Evolutionary conservation across 2,113 vertebrate genomes (phyloP), one percentile per base, ranked within the genome.

Genomic region (Manacus vitellinus): DNA sequence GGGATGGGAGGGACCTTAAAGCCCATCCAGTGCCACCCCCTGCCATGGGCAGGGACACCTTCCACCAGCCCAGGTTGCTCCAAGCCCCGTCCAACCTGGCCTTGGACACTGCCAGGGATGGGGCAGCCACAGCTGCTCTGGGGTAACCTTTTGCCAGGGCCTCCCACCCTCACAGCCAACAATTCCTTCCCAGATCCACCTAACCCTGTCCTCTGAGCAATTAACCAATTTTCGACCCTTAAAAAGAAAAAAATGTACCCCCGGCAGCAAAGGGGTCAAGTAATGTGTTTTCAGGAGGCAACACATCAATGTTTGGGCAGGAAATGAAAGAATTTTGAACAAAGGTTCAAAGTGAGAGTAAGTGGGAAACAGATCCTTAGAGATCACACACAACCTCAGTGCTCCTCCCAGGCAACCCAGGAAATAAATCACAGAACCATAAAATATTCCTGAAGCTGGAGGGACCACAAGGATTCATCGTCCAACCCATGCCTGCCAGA

Each of bases 21-120:
- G 2, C 6, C 0, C 41, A 61, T 18, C 20, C 0, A 0, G 0
- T 15, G 0, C 39, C 46, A 7, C 9, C 8, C 4, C 28, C 24
- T 68, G 27, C 61, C 33, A 30, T 12, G 55, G 41, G 52, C 71
- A 76, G 54, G 55, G 55, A 55, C 78, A 25, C 24, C 30, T 55
- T 0, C 54, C 78, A 61, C n/a, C 2, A 0, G 14, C 47, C 47
- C 62, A 76, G 46, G 54, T 0, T 18, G 39, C 39, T 83, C 55
- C 87, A 1, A 78, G 7, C 24, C 49, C 66, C 1, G 1, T 21
- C 58, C 75, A 70, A 3, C 46, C 39, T 47, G 62, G n/a, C 25
- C 55, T 55, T 8, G 55, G 55, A 0, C 71, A 55, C n/a, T 62
- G 1, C 71, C 87, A 83, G 71, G 62, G 78, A 76, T 70, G 63